A percentile compares a stretch with the other conserved stretches of the same genome.
Evolutionary conservation across 2,888 invertebrate species (phyloP).

Genomic region (Platypus cylindrus): DNA sequence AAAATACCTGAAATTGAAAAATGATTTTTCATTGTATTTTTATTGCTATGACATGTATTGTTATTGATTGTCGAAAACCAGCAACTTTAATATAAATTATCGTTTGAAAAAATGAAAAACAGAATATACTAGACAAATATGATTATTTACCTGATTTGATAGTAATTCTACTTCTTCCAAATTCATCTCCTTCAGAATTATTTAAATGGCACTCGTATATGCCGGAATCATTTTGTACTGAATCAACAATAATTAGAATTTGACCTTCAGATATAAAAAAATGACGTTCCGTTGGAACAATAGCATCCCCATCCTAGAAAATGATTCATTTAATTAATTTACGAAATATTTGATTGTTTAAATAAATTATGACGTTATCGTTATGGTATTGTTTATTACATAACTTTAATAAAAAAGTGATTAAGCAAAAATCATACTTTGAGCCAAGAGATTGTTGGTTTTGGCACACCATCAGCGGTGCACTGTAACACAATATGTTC

Average conservation of each 20-base stretch:
- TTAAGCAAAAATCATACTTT: slow-evolving; percentile 29
- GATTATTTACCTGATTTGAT: slow-evolving; percentile 47
- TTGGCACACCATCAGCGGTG: slow-evolving; percentile 73
- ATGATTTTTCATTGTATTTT: not conserved
- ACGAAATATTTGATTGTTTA: too few relatives aligned
- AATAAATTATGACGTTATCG: too few relatives aligned
- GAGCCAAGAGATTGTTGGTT: slow-evolving; percentile 69
- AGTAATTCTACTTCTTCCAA: slow-evolving; percentile 56
- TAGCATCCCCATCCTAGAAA: slow-evolving; percentile 56
- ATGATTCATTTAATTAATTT: too few relatives aligned
- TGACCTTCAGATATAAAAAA: slow-evolving; percentile 81
- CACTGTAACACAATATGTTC: slow-evolving; percentile 81
- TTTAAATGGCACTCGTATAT: slow-evolving; percentile 82
- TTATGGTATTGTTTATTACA: too few relatives aligned
- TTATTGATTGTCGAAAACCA: too few relatives aligned
- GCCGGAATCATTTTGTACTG: slow-evolving; percentile 66
- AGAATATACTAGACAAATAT: not conserved
- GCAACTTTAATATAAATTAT: too few relatives aligned
- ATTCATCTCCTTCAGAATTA: slow-evolving; percentile 68
- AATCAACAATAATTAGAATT: slow-evolving; percentile 74
- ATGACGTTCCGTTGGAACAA: slow-evolving; percentile 65
- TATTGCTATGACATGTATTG: too few relatives aligned
- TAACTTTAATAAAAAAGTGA: too few relatives aligned
- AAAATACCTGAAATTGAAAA: slow-evolving; percentile 31
- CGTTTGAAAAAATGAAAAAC: too few relatives aligned